Evolutionary conservation across 2,113 vertebrate species (phyloP).

Genomic region (Notiomystis cincta): DNA sequence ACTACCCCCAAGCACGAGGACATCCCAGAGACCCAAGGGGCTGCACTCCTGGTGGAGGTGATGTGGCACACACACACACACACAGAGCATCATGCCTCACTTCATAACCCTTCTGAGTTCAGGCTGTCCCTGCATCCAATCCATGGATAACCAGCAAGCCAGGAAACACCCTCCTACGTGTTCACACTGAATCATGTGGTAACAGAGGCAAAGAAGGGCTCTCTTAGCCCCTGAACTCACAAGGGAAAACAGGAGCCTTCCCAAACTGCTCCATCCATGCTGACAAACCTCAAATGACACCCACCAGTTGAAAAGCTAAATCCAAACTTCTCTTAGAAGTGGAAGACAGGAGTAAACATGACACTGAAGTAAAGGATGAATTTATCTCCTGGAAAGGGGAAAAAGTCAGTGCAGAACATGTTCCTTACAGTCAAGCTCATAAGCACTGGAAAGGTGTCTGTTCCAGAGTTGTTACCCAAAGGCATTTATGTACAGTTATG

Average conservation of each 20-base stretch:
- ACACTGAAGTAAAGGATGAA: background rate
- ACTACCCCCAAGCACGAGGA: background rate
- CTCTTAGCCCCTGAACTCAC: background rate
- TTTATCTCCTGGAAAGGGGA: background rate
- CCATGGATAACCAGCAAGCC: background rate
- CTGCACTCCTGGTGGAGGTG: background rate
- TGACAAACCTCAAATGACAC: background rate
- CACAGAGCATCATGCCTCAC: background rate
- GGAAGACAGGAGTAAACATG: background rate
- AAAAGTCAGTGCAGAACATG: background rate
- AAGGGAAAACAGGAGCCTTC: background rate
- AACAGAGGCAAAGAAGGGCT: background rate
- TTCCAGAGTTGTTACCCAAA: background rate
- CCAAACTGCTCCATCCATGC: background rate
- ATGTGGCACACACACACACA: background rate
- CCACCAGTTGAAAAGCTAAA: background rate
- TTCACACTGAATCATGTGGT: background rate
- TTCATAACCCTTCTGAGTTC: background rate
- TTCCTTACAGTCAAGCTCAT: slow-evolving; percentile 21
- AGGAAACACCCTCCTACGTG: background rate
- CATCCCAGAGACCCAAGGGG: rapidly evolving
- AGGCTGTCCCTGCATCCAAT: background rate
- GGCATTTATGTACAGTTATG: background rate
- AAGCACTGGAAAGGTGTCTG: background rate
- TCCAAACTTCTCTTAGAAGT: background rate